A percentile compares a stretch with the other conserved stretches of the same genome.
Conservation (phyloP, 37 sponge, comb jelly and placozoan species). For the Ephydatia muelleri region DNA sequence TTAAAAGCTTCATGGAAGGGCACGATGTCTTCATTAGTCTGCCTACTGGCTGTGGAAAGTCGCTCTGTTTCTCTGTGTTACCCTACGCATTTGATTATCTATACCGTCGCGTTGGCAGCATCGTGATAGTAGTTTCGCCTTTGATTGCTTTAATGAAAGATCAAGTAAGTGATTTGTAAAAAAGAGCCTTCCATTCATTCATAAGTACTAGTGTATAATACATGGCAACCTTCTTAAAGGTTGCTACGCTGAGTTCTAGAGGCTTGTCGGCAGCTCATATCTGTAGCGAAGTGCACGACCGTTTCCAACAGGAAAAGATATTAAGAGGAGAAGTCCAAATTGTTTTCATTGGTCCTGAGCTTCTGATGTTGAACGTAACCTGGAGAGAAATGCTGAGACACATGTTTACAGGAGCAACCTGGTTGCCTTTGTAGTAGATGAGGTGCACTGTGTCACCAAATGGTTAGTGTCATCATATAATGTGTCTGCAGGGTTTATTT, state of each 20-base stretch:
- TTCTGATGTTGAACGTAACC: background rate
- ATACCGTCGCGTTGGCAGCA: background rate
- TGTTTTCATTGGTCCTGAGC: conserved; percentile 24
- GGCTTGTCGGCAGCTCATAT: no score
- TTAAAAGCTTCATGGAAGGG: conserved; percentile 6
- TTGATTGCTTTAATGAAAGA: conserved; percentile 23
- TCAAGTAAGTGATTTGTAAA: conserved; percentile 2
- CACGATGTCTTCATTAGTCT: conserved; percentile 26
- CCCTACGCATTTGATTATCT: conserved; percentile 7
- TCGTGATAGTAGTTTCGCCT: conserved; percentile 4
- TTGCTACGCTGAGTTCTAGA: no score
- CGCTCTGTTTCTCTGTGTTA: conserved; percentile 22
- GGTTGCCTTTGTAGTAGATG: conserved; percentile 26
- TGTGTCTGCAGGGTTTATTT: no score
- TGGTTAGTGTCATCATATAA: conserved; percentile 17
- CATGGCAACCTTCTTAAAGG: background rate
- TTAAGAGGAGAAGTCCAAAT: conserved; percentile 5
- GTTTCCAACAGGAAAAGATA: background rate
- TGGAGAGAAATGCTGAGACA: conserved; percentile 30
- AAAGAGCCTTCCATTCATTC: background rate
- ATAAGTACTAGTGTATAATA: no score
- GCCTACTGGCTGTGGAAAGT: conserved; percentile 43
- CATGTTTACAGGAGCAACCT: conserved; percentile 5
- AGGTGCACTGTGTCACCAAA: conserved; percentile 32
- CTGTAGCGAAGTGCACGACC: no score